phyloP scores from a whole-genome alignment of 2,113 vertebrate species.

The Chloropsis cyanopogon region DNA sequence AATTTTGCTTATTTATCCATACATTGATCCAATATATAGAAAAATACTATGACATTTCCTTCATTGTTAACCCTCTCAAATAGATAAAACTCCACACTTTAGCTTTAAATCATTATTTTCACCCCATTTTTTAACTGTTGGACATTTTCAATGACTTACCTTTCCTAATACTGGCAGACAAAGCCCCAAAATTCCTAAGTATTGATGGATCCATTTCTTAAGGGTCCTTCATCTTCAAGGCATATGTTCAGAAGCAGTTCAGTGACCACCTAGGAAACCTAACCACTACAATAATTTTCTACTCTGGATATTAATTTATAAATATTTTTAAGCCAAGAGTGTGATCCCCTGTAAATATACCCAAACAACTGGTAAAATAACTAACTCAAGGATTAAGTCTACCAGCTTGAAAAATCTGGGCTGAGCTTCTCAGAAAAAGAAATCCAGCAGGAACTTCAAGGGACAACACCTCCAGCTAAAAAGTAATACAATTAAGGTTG shows the following conservation, averaged over 20 bases:
- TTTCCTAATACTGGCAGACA: not conserved
- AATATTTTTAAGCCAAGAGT: not conserved
- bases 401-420: not conserved
- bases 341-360: not conserved
- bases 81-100: not conserved
- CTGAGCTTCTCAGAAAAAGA: not conserved
- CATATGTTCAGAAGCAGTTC: not conserved
- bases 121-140: not conserved
- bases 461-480: not conserved
- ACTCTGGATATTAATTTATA: not conserved
- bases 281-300: not conserved
- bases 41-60: not conserved
- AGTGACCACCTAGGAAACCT: not conserved
- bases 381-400: not conserved
- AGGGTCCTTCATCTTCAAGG: not conserved
- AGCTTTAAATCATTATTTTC: not conserved
- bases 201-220: not conserved
- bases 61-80: not conserved
- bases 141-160: not conserved
- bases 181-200: not conserved
- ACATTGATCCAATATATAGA: not conserved
- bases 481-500: not conserved
- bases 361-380: not conserved
- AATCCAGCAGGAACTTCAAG: not conserved
- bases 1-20: not conserved